Evolutionary conservation across 2,113 vertebrate genomes (phyloP), one percentile per base, ranked within the genome.

Genomic region (Ahaetulla prasina): DNA sequence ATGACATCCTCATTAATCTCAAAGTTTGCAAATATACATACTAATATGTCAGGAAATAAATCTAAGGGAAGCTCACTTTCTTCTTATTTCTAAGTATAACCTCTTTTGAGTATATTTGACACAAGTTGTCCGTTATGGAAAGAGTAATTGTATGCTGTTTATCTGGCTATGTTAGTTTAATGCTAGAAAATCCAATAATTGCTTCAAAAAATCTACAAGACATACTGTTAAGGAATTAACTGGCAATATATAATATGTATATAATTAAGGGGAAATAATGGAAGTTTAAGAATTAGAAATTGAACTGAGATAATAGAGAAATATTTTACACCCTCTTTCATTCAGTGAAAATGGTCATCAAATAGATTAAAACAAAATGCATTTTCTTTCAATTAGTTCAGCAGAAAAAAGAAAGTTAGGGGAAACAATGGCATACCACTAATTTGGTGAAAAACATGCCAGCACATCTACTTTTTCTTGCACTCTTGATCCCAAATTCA

Each of bases 1-100:
- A 86, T 74, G 43, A 92, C 50, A 94, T 6, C 91, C 16, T 92
- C 90, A 91, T 10, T 94, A 93, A 94, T 93, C 94, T 63, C 18
- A 45, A 87, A 91, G 52, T 89, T 92, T 87, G 53, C 90, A 94
- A 95, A 91, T 52, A 74, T 3, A 87, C 2, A 2, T 89, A 94
- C 89, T 14, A 94, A 30, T 9, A 88, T 50, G 18, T 8, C 55
- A 94, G 86, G 87, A 0, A 50, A 85, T 2, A 35, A 86, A 9
- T 63, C 39, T 30, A 16, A 3, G 80, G 47, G 85, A 91, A 45
- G 45, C 0, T 9, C 11, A 90, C 8, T n/a, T 93, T 43, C 55
- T 93, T 90, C 55, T 93, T 90, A n/a, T 49, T 84, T 30, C 43
- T 43, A 2, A 30, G 14, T 5, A 91, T 57, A 20, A 39, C 63